Base-by-base conservation (phyloP, 2,888 invertebrate species). In the Arge pagana region DNA sequence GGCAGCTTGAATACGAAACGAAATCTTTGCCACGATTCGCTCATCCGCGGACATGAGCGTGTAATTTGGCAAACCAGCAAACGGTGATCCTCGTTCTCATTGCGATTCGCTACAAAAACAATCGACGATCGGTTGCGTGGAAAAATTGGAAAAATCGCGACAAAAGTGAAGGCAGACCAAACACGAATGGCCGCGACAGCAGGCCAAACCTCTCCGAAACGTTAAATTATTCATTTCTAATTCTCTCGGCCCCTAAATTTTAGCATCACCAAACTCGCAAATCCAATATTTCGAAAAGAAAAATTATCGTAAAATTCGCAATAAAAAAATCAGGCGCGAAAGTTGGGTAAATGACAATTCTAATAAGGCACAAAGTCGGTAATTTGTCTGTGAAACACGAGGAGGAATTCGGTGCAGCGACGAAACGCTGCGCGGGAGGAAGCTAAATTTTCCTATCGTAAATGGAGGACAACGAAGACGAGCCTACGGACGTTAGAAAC, bases 401-500 rank as follows among this genome's bases (percentile, higher is more conserved):
- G 8, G 23, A 11, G 26, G 16, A 40, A 26, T 26, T 7, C 23
- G 7, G 7, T 40, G 13, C 5, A 8, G 2, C n/a, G n/a, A n/a
- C n/a, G n/a, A n/a, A n/a, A n/a, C n/a, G n/a, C n/a, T n/a, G n/a
- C 33, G 15, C 7, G 13, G 4, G n/a, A 26, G 5, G 10, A 6
- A 24, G 16, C 26, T 13, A 26, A 40, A 3, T 16, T 40, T 2
- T 3, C 3, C n/a, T 13, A 33, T 30, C 18, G 8, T 23, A 21
- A 33, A 45, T 45, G 45, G 23, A 45, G 15, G 35, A 45, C 28
- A 45, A 45, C 45, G 45, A 45, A 45, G 35, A 42, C 15, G 23
- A 45, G 24, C 45, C 45, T 5, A 23, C 21, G 15, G 45, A 45
- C 45, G 45, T 45, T 33, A 45, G 24, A 33, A 45, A 45, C 15